These are phyloP conservation scores for Hymenopus coronatus DNA, from an alignment of 2,888 invertebrate species.

Conservation along the genomic window DNA sequence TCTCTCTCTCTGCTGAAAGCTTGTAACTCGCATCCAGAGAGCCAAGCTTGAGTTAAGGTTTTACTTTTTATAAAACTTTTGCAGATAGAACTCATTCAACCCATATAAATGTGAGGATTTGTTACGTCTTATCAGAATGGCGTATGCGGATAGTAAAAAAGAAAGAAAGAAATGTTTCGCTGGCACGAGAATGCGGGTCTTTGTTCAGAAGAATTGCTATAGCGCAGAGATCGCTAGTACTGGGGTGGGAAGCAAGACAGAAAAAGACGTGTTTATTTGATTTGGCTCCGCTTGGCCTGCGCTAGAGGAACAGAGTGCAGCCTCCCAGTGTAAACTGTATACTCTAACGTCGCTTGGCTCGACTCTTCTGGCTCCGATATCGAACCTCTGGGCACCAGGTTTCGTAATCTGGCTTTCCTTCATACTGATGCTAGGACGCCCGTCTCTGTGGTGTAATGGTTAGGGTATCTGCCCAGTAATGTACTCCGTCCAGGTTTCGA, in stretches of 20 bases:
- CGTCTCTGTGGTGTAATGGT: no score
- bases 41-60: no score
- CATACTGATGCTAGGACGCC: no score
- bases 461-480: no score
- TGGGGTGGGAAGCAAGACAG: background rate
- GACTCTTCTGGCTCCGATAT: background rate
- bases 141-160: background rate
- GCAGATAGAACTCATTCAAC: no score
- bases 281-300: constrained; percentile 2
- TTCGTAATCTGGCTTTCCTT: background rate
- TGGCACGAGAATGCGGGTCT: background rate
- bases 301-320: background rate
- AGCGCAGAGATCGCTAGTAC: background rate
- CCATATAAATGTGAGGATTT: no score
- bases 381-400: background rate
- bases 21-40: no score
- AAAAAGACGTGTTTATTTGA: constrained; percentile 12
- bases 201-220: background rate
- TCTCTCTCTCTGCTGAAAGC: no score
- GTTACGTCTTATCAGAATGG: no score
- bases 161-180: background rate
- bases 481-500: no score
- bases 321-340: background rate
- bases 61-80: no score
- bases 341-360: background rate